Evolutionary conservation across 2,888 invertebrate genomes (phyloP).

Genomic region (Phymatocera aterrima): DNA sequence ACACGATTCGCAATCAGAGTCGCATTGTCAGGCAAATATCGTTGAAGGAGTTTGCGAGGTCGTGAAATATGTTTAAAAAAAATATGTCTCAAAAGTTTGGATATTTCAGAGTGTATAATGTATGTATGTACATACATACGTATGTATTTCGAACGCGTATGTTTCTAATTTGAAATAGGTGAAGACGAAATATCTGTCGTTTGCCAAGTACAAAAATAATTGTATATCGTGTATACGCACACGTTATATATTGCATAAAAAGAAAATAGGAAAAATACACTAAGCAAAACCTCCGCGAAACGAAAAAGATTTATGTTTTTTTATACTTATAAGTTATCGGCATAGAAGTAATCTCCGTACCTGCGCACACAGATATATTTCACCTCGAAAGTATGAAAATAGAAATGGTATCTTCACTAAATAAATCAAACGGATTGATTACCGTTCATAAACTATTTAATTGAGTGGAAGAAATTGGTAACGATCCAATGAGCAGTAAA

Average conservation of each 20-base stretch:
- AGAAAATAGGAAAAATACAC: too few relatives aligned
- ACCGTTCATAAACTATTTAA: background rate
- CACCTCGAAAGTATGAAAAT: background rate
- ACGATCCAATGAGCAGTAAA: constrained; percentile 3
- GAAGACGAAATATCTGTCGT: constrained; percentile 16
- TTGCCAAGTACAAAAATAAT: constrained; percentile 35
- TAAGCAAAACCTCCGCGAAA: too few relatives aligned
- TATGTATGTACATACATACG: too few relatives aligned
- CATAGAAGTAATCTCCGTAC: too few relatives aligned
- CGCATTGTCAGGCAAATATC: constrained; percentile 26
- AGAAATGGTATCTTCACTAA: background rate
- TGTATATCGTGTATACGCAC: background rate
- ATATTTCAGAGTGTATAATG: background rate
- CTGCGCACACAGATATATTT: too few relatives aligned
- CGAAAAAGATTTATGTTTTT: too few relatives aligned
- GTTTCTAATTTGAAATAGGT: constrained; percentile 1
- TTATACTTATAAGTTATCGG: too few relatives aligned
- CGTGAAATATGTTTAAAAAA: background rate
- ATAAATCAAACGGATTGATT: background rate
- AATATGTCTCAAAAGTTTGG: background rate
- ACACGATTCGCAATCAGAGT: background rate
- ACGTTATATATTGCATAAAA: too few relatives aligned
- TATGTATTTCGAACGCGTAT: background rate
- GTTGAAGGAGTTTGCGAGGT: background rate
- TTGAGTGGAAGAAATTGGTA: background rate